Evolutionary conservation across 2,113 vertebrate genomes (phyloP).

Genomic region (Rhinolophus sinicus): DNA sequence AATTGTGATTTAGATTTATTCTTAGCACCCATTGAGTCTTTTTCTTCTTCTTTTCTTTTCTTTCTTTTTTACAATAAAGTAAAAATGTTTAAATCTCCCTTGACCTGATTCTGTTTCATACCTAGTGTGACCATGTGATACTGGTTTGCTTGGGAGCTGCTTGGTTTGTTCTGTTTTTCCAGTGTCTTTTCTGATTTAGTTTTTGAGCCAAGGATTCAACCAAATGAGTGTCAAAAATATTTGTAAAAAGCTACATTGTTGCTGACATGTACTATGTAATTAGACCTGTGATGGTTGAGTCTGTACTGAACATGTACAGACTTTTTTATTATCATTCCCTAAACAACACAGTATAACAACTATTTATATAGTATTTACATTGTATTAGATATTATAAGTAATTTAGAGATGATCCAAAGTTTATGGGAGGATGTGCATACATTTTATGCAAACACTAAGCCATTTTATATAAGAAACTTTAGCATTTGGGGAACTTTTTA

Average conservation of each 20-base stretch:
- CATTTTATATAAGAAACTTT: not conserved
- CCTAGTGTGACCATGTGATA: not conserved
- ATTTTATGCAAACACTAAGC: not conserved
- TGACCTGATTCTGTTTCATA: not conserved
- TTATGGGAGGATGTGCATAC: not conserved
- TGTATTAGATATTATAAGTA: not conserved
- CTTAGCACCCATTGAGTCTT: not conserved
- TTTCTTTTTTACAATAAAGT: not conserved
- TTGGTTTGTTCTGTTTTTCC: not conserved
- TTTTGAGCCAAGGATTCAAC: not conserved
- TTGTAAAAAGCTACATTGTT: not conserved
- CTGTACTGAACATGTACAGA: not conserved
- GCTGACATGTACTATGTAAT: not conserved
- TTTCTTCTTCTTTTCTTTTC: not conserved
- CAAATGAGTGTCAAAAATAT: not conserved
- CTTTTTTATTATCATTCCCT: not conserved
- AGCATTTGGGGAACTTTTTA: not conserved
- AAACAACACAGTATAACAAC: not conserved
- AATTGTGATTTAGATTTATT: constrained; percentile 46
- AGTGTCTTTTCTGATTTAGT: not conserved
- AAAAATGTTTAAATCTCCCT: not conserved
- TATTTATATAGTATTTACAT: not conserved
- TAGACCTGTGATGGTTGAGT: not conserved
- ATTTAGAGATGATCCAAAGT: not conserved
- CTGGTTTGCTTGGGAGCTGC: not conserved